phyloP scores from a whole-genome alignment of 2,113 vertebrate genomes.

The Panurus biarmicus region DNA sequence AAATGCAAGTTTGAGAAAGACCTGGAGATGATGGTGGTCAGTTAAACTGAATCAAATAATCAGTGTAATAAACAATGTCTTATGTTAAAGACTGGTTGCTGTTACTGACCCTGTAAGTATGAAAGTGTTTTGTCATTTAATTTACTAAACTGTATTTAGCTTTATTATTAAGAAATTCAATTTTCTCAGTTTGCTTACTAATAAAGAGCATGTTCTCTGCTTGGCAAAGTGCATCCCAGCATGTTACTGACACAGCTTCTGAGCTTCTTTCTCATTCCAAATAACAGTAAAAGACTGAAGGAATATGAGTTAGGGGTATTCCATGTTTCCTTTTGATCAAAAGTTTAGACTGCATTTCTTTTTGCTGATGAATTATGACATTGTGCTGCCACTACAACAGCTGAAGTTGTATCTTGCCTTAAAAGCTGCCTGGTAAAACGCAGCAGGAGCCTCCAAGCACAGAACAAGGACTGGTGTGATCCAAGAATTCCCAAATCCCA shows the following conservation, averaged over 20 bases:
- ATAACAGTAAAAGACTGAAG: background rate
- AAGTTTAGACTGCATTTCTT: background rate
- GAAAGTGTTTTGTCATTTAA: background rate
- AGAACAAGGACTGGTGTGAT: background rate
- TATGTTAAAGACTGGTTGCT: background rate
- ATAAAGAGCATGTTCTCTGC: constrained; percentile 64
- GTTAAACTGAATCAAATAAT: background rate
- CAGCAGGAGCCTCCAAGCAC: background rate
- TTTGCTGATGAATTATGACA: background rate
- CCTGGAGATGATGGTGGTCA: background rate
- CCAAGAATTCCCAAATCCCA: constrained; percentile 1
- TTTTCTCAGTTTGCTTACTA: constrained; percentile 36
- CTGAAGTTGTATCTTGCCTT: background rate
- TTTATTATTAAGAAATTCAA: background rate
- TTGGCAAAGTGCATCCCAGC: constrained; percentile 58
- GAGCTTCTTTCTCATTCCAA: constrained; percentile 11
- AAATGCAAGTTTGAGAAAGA: background rate
- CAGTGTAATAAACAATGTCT: background rate
- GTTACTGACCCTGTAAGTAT: background rate
- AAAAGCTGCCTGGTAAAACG: background rate
- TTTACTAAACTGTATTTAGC: constrained; percentile 7
- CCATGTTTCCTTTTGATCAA: background rate
- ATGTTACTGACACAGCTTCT: constrained; percentile 44
- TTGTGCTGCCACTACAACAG: background rate
- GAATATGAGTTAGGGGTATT: background rate